These are phyloP conservation scores for Hydractinia echinata DNA, from an alignment of 30 jellyfish, hydroid and myxozoan genomes.

Conservation along the genomic window DNA sequence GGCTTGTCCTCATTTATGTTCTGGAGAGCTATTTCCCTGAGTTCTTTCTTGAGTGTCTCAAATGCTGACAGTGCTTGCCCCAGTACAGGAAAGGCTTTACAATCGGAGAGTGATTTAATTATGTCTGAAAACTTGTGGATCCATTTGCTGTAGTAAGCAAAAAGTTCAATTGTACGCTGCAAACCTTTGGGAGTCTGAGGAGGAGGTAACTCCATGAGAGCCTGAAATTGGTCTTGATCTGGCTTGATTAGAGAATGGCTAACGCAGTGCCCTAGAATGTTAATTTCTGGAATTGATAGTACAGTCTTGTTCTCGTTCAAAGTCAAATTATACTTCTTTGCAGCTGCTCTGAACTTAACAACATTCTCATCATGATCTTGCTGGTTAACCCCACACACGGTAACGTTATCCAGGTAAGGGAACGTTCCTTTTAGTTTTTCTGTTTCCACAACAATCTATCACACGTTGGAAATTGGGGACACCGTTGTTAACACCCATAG, in stretches of 20 bases:
- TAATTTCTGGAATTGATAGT: too few relatives aligned
- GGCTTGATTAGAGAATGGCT: conserved; percentile 23
- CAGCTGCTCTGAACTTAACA: conserved; percentile 16
- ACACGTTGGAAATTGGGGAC: conserved; percentile 35
- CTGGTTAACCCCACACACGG: conserved; percentile 38
- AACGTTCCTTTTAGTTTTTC: conserved; percentile 38
- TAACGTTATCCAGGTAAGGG: conserved; percentile 44
- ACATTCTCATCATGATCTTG: conserved; percentile 32
- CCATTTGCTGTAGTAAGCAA: too few relatives aligned
- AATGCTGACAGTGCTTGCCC: conserved; percentile 11
- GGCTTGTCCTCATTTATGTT: conserved; percentile 43
- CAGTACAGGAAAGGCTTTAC: conserved; percentile 7
- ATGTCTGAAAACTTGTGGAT: too few relatives aligned
- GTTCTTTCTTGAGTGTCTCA: neutral
- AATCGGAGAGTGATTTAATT: too few relatives aligned
- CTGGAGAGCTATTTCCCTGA: conserved; percentile 20
- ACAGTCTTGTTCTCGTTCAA: too few relatives aligned
- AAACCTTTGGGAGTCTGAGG: neutral
- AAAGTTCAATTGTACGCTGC: too few relatives aligned
- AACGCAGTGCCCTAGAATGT: conserved; percentile 11
- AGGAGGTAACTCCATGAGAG: conserved; percentile 39
- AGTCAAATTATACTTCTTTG: conserved; percentile 14
- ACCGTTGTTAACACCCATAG: conserved; percentile 58
- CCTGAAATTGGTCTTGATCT: conserved; percentile 45
- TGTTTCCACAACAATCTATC: conserved; percentile 24